Evolutionary conservation across 2,888 invertebrate genomes (phyloP).

Genomic region (Drosophila stalkeri): DNA sequence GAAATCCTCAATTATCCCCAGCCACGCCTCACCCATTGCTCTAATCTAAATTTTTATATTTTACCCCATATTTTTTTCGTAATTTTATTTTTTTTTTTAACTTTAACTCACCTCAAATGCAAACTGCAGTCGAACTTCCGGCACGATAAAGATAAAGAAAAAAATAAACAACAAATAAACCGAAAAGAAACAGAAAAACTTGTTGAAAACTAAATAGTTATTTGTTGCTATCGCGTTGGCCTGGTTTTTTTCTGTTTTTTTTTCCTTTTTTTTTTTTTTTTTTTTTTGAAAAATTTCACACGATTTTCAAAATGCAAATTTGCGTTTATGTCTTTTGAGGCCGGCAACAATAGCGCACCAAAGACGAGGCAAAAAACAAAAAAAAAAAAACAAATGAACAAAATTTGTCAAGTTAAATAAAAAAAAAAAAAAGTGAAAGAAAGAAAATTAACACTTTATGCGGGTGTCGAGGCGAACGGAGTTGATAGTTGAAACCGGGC

Average conservation of each 20-base stretch:
- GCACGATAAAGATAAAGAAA: slow-evolving; percentile 28
- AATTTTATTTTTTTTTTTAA: not conserved
- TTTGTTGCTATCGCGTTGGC: slow-evolving; percentile 46
- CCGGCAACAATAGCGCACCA: slow-evolving; percentile 36
- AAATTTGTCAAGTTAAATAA: slow-evolving; percentile 11
- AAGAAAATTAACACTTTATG: slow-evolving; percentile 71
- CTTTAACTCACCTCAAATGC: slow-evolving; percentile 63
- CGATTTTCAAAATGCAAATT: slow-evolving; percentile 78
- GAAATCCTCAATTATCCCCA: not conserved
- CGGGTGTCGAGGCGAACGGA: slow-evolving; percentile 56
- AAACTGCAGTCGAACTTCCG: slow-evolving; percentile 53
- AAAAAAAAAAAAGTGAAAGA: slow-evolving; percentile 16
- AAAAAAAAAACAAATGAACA: not conserved
- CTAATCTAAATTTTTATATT: too few relatives aligned
- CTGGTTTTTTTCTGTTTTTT: slow-evolving; percentile 43
- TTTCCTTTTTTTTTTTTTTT: not conserved
- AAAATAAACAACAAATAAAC: slow-evolving; percentile 25
- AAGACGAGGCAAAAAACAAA: slow-evolving; percentile 6
- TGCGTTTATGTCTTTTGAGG: slow-evolving; percentile 56
- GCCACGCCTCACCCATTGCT: not conserved
- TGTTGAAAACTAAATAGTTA: slow-evolving; percentile 36
- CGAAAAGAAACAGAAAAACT: slow-evolving; percentile 31
- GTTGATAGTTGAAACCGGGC: slow-evolving; percentile 20
- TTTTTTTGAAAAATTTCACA: slow-evolving; percentile 60
- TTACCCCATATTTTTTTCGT: not conserved